These are phyloP conservation scores for Drosophila micromelanica DNA, from an alignment of 1,140 invertebrate genomes.

Conservation along the genomic window DNA sequence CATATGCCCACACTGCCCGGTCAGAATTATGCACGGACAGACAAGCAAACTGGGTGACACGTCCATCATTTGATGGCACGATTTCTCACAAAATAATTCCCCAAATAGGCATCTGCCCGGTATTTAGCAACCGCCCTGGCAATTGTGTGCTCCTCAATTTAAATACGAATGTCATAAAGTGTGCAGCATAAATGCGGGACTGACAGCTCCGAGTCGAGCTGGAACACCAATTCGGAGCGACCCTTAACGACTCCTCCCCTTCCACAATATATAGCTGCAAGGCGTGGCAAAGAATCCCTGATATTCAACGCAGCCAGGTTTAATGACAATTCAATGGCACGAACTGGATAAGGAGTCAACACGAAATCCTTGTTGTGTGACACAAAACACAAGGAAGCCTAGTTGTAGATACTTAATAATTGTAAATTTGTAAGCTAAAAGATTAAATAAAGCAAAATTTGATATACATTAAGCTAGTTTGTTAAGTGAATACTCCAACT, in stretches of 20 bases:
- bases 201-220: background rate
- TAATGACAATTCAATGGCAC: constrained; percentile 43
- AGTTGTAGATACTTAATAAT: background rate
- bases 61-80: constrained; percentile 46
- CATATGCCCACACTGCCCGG: background rate
- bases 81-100: constrained; percentile 45
- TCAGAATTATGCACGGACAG: constrained; percentile 57
- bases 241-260: constrained; percentile 21
- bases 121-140: constrained; percentile 46
- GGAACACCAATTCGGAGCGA: constrained; percentile 6
- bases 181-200: constrained; percentile 5
- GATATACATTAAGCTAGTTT: too few species aligned
- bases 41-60: constrained; percentile 30
- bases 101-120: constrained; percentile 45
- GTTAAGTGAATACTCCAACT: too few species aligned
- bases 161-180: constrained; percentile 49
- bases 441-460: background rate
- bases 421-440: background rate
- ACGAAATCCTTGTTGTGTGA: too few species aligned
- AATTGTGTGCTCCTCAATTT: constrained; percentile 42
- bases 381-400: background rate
- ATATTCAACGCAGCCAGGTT: constrained; percentile 64
- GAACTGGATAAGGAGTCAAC: background rate
- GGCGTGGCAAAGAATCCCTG: background rate
- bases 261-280: background rate